Percentiles rank a stretch among this genome's conserved stretches.
phyloP scores from a whole-genome alignment of 1,140 invertebrate genomes.

The Lethrus apterus region DNA sequence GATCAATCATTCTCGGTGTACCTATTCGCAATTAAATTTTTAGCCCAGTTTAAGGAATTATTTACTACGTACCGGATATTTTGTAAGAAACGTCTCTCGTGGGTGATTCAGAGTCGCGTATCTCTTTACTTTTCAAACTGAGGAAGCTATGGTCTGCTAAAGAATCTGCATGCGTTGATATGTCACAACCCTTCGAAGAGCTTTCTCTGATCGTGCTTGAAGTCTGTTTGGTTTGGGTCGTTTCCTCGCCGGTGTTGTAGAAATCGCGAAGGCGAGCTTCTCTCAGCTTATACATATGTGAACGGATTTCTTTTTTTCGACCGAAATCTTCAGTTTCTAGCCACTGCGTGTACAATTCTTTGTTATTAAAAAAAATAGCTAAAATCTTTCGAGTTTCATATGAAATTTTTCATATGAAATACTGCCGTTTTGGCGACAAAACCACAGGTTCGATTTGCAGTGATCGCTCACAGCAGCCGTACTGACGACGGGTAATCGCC shows the following conservation, averaged over 20 bases:
- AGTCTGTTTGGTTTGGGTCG: conserved; percentile 26
- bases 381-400: no score
- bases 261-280: conserved; percentile 67
- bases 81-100: conserved; percentile 53
- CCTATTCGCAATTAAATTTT: conserved; percentile 2
- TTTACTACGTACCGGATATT: conserved; percentile 27
- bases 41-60: neutral
- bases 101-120: conserved; percentile 66
- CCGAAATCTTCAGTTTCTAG: conserved; percentile 78
- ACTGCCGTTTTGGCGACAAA: no score
- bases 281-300: conserved; percentile 72
- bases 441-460: no score
- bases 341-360: no score
- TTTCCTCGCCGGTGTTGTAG: conserved; percentile 51
- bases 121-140: conserved; percentile 68
- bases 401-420: no score
- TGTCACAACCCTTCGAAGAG: conserved; percentile 21
- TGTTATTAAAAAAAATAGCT: no score
- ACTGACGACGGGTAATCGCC: no score
- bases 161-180: conserved; percentile 52
- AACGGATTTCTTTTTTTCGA: conserved; percentile 74
- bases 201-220: conserved; percentile 18
- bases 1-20: conserved; percentile 24
- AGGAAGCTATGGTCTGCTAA: conserved; percentile 66
- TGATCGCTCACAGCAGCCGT: no score